Evolutionary conservation across 2,888 invertebrate genomes (phyloP), one percentile per base, ranked within the genome.

Genomic region (Hermodice carunculata): DNA sequence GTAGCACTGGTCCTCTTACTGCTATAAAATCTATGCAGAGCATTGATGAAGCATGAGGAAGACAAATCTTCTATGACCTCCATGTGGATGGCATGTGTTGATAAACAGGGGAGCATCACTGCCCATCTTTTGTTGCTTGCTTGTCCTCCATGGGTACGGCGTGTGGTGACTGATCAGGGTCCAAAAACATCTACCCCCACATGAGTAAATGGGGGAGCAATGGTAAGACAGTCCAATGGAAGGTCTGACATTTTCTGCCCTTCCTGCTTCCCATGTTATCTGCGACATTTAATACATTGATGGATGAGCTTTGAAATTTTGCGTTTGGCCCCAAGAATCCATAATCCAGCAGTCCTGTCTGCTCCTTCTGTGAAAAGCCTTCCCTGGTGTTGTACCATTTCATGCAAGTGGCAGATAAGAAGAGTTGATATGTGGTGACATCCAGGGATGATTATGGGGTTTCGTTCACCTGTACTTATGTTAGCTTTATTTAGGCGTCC

Each of bases 231-330:
- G 42, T 65, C 60, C 24, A 28, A n/a, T 31, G 64, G 64, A 14
- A 64, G 29, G 40, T 51, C 28, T 14, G 60, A 31, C 64, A 64
- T 64, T 28, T 64, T 64, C 34, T 64, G 60, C n/a, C 26, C 24
- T 42, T 40, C 32, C 37, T 37, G 40, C n/a, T 26, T 54, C 17
- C 40, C 40, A 24, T 53, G 3, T 17, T 26, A 26, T 42, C 54
- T 61, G 4, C 26, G 29, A 40, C 61, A 61, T 26, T 42, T 22
- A 17, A 56, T 19, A 46, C 46, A 46, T 8, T 46, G 11, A 8
- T 19, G 8, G 14, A 19, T 8, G 46, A 46, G 17, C 8, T 11
- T 14, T 11, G 14, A 17, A 8, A 46, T 46, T 8, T 14, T 8
- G 8, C 46, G 14, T 46, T 46, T 46, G 11, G 22, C 46, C 11